Base-by-base conservation (phyloP, 2,888 invertebrate species). In the Proisotoma minuta region DNA sequence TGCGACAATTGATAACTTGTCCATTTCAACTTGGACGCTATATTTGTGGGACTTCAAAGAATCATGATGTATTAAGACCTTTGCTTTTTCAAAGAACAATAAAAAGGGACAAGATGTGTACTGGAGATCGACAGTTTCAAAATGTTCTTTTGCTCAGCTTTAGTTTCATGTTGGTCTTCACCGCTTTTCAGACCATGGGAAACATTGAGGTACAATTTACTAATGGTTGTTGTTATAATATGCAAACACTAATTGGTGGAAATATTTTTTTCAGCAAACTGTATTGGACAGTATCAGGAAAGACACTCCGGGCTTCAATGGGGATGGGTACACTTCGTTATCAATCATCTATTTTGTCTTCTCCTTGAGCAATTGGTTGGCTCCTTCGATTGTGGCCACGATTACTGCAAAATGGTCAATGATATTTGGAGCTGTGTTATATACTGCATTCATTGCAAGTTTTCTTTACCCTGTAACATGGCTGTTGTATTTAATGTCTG, bases 111-210 rank as follows among this genome's bases (percentile, higher is more conserved):
- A 54, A 59, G 59, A 28, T 39, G 18, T 65, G 59, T 34, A 54
- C 69, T 10, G 62, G 62, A 24, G 73, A 73, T 51, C 47, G 59
- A 12, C 69, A 69, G 28, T 71, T 73, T 57, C 68, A 70, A 63
- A 72, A 73, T 70, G 71, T 73, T 15, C 49, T 73, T 20, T 82
- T 93, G 73, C 82, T 98, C 73, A 95, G 96, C 75, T 83, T 92
- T 75, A 89, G 91, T 57, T 98, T 98, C 80, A 94, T 98, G 93
- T 85, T 96, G 76, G 87, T 97, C 71, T 98, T 98, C 78, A 94
- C 96, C 65, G 94, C 97, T 40, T 98, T 98, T 79, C 97, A 98
- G 82, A 97, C 97, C 48, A 91, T 93, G 86, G 91, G 93, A 71
- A 94, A 95, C 79, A 93, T 95, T 75, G 89, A 96, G 87, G 96